Percentiles rank a stretch among this genome's conserved stretches.
These are phyloP conservation scores for Actinostola sp. DNA, from an alignment of 92 coral and sea anemone genomes.

Conservation along the genomic window DNA sequence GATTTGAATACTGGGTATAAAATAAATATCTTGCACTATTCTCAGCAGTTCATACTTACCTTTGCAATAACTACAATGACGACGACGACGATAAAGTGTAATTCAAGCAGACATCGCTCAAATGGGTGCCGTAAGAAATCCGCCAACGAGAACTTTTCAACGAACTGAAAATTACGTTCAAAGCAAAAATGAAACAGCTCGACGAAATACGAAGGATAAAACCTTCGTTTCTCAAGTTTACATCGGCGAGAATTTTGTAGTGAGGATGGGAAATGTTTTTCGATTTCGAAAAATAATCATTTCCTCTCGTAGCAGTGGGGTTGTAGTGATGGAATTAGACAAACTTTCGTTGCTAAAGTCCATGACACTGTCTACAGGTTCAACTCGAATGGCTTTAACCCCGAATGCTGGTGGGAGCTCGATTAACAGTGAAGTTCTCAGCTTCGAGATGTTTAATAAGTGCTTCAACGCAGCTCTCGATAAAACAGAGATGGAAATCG, in stretches of 20 bases:
- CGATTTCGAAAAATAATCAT: conserved; percentile 54
- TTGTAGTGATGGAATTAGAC: conserved; percentile 61
- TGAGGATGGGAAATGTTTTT: conserved; percentile 62
- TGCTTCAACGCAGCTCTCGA: conserved; percentile 79
- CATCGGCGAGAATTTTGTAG: conserved; percentile 75
- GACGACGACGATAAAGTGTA: conserved; percentile 11
- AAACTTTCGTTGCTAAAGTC: conserved; percentile 48
- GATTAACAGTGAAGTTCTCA: conserved; percentile 71
- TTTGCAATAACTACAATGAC: conserved; percentile 17
- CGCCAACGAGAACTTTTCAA: conserved; percentile 56
- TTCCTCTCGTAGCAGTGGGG: conserved; percentile 45
- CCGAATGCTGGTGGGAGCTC: conserved; percentile 93
- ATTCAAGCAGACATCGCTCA: conserved; percentile 11
- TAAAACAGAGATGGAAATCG: conserved; percentile 80
- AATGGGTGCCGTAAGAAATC: conserved; percentile 25
- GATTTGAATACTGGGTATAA: background rate
- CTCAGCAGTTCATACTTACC: conserved; percentile 6
- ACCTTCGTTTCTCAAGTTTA: conserved; percentile 53
- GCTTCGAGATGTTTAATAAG: conserved; percentile 72
- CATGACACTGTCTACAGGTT: conserved; percentile 73
- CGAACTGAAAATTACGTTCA: conserved; percentile 40
- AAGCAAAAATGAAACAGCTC: conserved; percentile 12
- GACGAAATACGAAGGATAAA: conserved; percentile 41
- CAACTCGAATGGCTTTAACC: conserved; percentile 62
- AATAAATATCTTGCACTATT: background rate